A percentile compares a stretch with the other conserved stretches of the same genome.
Conservation (phyloP, 2,888 invertebrate species). For the Busseola fusca region DNA sequence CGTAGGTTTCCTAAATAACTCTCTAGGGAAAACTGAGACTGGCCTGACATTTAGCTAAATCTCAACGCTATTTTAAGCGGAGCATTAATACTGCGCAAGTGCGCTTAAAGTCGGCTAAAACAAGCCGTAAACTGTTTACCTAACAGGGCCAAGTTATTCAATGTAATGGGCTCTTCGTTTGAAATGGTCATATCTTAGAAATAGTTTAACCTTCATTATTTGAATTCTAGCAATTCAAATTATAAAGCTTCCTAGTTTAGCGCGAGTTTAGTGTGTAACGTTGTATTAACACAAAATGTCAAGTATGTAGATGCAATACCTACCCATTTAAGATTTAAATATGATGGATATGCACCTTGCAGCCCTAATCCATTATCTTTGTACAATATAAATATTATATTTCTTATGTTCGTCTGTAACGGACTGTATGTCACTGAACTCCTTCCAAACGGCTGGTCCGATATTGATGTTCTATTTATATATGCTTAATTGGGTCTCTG, state of each 20-base stretch:
- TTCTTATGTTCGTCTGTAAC: not conserved
- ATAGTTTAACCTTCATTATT: constrained; percentile 14
- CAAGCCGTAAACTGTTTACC: not conserved
- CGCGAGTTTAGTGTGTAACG: not conserved
- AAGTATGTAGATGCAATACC: too few species aligned
- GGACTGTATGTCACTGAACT: not conserved
- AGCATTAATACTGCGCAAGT: constrained; percentile 14
- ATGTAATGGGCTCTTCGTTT: constrained; percentile 21
- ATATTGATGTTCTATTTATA: not conserved
- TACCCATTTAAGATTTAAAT: not conserved
- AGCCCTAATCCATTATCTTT: not conserved
- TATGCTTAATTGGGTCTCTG: not conserved
- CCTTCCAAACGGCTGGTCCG: not conserved
- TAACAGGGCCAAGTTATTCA: constrained; percentile 25
- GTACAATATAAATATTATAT: too few species aligned
- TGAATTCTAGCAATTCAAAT: constrained; percentile 17
- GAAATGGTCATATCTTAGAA: constrained; percentile 11
- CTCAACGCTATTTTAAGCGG: constrained; percentile 20
- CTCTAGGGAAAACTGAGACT: not conserved
- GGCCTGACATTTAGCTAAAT: constrained; percentile 9
- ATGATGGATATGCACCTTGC: not conserved
- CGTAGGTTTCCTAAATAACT: not conserved
- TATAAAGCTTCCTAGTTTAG: constrained; percentile 8
- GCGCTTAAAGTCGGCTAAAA: not conserved
- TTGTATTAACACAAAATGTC: not conserved